Evolutionary conservation across 2,888 invertebrate species (phyloP).

Genomic region (Heliconius charithonia): DNA sequence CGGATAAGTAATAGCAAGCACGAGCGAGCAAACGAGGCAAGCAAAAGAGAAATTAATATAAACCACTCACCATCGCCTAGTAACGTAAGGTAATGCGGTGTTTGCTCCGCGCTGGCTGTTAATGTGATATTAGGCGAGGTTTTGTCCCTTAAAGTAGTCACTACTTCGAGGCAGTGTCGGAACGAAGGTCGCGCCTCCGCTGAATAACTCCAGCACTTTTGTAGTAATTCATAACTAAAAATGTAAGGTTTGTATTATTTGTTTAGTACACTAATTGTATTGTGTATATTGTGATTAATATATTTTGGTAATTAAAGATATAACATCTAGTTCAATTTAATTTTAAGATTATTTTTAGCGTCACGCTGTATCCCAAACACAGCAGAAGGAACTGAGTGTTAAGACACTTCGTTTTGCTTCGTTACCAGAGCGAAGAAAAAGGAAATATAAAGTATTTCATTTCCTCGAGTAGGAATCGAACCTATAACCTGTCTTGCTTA

Average conservation of each 20-base stretch:
- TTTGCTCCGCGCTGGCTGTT: constrained; percentile 64
- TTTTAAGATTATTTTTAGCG: too few relatives aligned
- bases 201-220: constrained; percentile 93
- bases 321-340: too few relatives aligned
- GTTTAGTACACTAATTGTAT: background rate
- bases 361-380: too few relatives aligned
- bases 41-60: background rate
- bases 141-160: constrained; percentile 72
- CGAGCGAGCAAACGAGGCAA: background rate
- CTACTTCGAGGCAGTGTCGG: constrained; percentile 88
- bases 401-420: too few relatives aligned
- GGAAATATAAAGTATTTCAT: too few relatives aligned
- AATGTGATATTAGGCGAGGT: constrained; percentile 68
- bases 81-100: constrained; percentile 75
- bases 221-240: constrained; percentile 91
- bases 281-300: background rate
- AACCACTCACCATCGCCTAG: constrained; percentile 69
- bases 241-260: background rate
- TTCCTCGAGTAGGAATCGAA: too few relatives aligned
- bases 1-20: background rate
- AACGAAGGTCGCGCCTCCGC: constrained; percentile 95
- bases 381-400: too few relatives aligned
- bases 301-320: background rate
- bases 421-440: too few relatives aligned
- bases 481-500: too few relatives aligned